Evolutionary conservation across 23 tunicate species (phyloP), one percentile per base, ranked within the genome.

Genomic region (Halocynthia aurantium): DNA sequence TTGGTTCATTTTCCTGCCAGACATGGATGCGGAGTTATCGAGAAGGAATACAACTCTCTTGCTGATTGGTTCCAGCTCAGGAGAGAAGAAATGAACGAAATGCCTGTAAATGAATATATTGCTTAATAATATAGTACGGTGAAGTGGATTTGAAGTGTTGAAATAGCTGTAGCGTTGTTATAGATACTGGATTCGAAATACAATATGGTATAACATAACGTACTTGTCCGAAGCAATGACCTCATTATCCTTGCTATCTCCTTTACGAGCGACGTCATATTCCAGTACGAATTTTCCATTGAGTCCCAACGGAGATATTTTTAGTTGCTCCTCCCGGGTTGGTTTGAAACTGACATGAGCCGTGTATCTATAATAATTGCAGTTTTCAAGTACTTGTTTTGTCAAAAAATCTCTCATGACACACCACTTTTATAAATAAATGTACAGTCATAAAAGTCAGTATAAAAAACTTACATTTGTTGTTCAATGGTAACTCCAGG

Each of bases 11-110:
- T 83, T 83, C 69, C 66, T 69, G 75, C 87, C 87, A 77, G 53
- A 83, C 87, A 83, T 83, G 18, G 87, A 83, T 15, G 71, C 81
- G 7, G 87, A 83, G 7, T 60, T 72, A 54, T 83, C 87, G 68
- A 83, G 63, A 22, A 68, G 63, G 51, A 83, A 83, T 18, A 83
- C 81, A 56, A 83, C 87, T 7, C 87, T 58, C 31, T 83, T 83
- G 54, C 71, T 19, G 76, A 83, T 76, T 7, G 76, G 50, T 50
- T 67, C 64, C 31, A 77, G 8, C 12, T 67, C 44, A 8, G 87
- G 73, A 9, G 57, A 52, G 17, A 76, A 18, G 52, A 83, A 83
- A 53, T 83, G 81, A 10, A 67, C 76, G 50, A 73, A 82, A 53
- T 82, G 11, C 6, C 85, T 82, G 71, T 6, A 73, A 71, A 71